Percentiles rank a stretch among this genome's conserved stretches.
phyloP scores from a whole-genome alignment of 2,888 invertebrate species.

The Brenthis hecate region DNA sequence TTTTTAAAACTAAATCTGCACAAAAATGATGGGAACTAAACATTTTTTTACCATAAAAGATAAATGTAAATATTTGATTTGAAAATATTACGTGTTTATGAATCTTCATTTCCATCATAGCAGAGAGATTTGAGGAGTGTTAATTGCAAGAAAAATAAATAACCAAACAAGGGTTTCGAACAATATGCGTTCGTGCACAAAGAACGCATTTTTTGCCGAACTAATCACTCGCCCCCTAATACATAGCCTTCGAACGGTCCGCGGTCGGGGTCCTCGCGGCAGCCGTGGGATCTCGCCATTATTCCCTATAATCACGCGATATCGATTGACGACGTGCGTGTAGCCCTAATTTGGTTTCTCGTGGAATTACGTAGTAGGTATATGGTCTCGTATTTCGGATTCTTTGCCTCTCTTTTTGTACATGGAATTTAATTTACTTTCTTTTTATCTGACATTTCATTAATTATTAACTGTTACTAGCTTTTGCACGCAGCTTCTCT shows the following conservation, averaged over 20 bases:
- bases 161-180: neutral
- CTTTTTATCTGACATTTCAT: neutral
- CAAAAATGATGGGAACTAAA: too few species aligned
- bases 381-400: slow-evolving; percentile 25
- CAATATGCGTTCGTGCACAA: slow-evolving; percentile 16
- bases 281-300: slow-evolving; percentile 55
- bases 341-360: slow-evolving; percentile 59
- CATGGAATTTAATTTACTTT: neutral
- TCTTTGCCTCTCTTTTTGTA: slow-evolving; percentile 12
- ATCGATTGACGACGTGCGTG: slow-evolving; percentile 69
- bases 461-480: too few species aligned
- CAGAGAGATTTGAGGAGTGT: neutral
- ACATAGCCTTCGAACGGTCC: slow-evolving; percentile 48
- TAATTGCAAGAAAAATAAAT: slow-evolving; percentile 2
- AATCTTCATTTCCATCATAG: neutral
- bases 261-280: slow-evolving; percentile 48
- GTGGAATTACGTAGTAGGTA: slow-evolving; percentile 36
- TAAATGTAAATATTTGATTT: too few species aligned
- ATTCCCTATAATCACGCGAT: slow-evolving; percentile 77
- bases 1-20: slow-evolving; percentile 10
- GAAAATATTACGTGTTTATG: too few species aligned
- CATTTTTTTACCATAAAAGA: too few species aligned
- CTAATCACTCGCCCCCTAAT: slow-evolving; percentile 43
- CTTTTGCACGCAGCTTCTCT: too few species aligned
- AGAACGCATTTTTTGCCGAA: slow-evolving; percentile 31